Base-by-base conservation (phyloP, 1,140 invertebrate species). In the Hesperophylax magnus region DNA sequence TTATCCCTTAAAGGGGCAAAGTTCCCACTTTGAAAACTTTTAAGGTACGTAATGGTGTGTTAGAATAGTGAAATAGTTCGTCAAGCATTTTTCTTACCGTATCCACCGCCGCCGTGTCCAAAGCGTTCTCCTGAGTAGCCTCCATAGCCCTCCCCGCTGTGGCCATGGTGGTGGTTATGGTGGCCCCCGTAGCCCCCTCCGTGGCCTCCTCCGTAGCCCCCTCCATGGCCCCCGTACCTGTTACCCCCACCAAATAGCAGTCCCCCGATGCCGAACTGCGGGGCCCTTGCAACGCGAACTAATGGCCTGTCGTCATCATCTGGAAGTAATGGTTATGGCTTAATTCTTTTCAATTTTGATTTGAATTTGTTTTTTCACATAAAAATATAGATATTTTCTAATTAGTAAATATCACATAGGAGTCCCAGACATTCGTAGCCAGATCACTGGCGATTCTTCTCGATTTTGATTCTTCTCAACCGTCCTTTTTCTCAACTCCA, bases 111-210 rank as follows among this genome's bases (percentile, higher is more conserved):
- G 18, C 39, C 39, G 71, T 53, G 52, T 20, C 78, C 81, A 18
- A 53, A 47, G 24, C 54, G 20, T 8, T 67, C 27, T 17, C 61
- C 76, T 24, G 61, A 18, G 61, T 78, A 20, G 18, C 61, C 34
- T 15, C 53, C 39, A 39, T 53, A 14, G 39, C 39, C 2, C 54
- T 31, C 75, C 27, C 61, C 11, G 18, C 22, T 7, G 8, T 58
- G 54, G 31, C 52, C 27, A 34, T 77, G 47, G 61, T 77, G 47
- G 52, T 78, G 17, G 47, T 69, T 6, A 9, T 52, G 54, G 39
- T 76, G 39, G 34, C 58, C 54, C 60, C 78, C 82, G 20, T 78
- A 74, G 15, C 78, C 78, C 4, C 78, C 72, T 6, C 69, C 63
- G 20, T 58, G 15, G 22, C 34, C 24, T 1, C 65, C 53, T 3